Conservation (phyloP, 2,888 invertebrate genomes). For the Branchipolynoe longqiensis region DNA sequence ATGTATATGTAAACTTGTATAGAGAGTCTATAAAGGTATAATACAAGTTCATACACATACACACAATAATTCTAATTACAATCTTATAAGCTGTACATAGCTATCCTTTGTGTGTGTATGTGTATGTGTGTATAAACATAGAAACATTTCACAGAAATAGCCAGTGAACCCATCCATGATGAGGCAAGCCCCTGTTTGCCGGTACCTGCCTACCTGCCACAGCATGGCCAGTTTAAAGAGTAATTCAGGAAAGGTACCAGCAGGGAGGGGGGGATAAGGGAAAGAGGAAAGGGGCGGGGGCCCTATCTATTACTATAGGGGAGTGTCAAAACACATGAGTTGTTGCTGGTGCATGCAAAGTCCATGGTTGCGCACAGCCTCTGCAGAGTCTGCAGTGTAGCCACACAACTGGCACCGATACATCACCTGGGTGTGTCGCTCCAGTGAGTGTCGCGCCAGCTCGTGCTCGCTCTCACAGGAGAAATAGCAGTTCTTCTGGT, state of each 20-base stretch:
- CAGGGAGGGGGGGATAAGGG: background rate
- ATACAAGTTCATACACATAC: conserved; percentile 37
- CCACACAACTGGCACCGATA: conserved; percentile 67
- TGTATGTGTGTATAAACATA: conserved; percentile 36
- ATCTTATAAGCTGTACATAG: background rate
- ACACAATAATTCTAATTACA: background rate
- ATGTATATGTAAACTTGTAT: background rate
- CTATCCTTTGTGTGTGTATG: too few relatives aligned
- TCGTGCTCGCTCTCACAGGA: conserved; percentile 60
- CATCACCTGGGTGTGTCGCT: conserved; percentile 63
- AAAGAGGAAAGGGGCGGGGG: background rate
- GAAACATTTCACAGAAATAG: conserved; percentile 39
- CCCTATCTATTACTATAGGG: background rate
- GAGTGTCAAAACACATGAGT: conserved; percentile 50
- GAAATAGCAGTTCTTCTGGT: conserved; percentile 62
- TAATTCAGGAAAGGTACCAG: background rate
- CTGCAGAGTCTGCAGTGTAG: conserved; percentile 62
- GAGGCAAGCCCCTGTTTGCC: too few relatives aligned
- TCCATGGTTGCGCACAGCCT: conserved; percentile 61
- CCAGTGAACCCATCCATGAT: conserved; percentile 17
- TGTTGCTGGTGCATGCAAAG: conserved; percentile 63
- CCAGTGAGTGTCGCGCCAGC: conserved; percentile 61
- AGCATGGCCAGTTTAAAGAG: background rate
- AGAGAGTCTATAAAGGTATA: conserved; percentile 1
- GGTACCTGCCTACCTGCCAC: too few relatives aligned